phyloP scores from a whole-genome alignment of 2,888 invertebrate species.

The Mythimna loreyi region DNA sequence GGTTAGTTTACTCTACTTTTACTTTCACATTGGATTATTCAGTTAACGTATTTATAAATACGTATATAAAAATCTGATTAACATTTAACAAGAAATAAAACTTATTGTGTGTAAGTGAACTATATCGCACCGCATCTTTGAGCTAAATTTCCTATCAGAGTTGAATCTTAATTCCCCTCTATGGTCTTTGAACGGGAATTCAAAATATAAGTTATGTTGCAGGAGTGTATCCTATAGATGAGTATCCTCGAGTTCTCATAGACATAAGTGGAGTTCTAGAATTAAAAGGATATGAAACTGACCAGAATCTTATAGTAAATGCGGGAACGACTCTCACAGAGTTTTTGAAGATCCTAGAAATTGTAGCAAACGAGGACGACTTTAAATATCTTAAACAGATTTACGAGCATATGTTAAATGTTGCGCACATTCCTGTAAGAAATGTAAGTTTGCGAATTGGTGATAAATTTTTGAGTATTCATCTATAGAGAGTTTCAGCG shows the following conservation, averaged over 20 bases:
- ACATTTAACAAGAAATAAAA: too few relatives aligned
- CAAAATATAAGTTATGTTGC: neutral
- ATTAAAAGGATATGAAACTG: conserved; percentile 82
- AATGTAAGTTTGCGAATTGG: conserved; percentile 88
- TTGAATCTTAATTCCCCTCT: too few relatives aligned
- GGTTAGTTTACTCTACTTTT: conserved; percentile 83
- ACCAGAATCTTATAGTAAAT: conserved; percentile 87
- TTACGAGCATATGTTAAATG: conserved; percentile 91
- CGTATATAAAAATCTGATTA: too few relatives aligned
- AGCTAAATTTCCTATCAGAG: too few relatives aligned
- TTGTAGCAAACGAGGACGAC: conserved; percentile 69
- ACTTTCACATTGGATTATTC: neutral
- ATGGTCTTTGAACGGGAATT: too few relatives aligned
- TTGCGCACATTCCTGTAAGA: conserved; percentile 93
- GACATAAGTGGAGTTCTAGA: conserved; percentile 91
- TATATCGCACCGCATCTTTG: too few relatives aligned
- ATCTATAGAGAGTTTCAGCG: neutral
- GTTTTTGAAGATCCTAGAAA: conserved; percentile 84
- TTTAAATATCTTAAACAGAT: conserved; percentile 91
- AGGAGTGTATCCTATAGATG: conserved; percentile 79
- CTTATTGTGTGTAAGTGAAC: too few relatives aligned
- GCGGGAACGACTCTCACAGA: conserved; percentile 89
- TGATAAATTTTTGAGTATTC: neutral
- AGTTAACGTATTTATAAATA: too few relatives aligned
- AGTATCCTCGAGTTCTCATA: conserved; percentile 87